phyloP scores from a whole-genome alignment of 2,888 invertebrate genomes.

The Leucophora obtusa region DNA sequence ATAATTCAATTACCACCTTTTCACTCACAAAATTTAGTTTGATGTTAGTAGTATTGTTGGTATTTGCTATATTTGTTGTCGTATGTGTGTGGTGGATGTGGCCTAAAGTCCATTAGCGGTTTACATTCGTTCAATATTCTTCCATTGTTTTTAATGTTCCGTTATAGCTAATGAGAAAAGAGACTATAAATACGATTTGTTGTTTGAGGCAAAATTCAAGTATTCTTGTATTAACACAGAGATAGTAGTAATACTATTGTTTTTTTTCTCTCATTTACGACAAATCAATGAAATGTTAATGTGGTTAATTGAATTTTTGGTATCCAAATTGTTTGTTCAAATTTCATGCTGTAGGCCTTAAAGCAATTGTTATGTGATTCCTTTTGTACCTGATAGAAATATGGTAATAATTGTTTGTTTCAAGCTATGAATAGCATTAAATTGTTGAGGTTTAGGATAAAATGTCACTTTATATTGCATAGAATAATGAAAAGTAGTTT shows the following conservation, averaged over 20 bases:
- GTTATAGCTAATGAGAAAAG: background rate
- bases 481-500: no score
- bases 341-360: background rate
- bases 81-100: constrained; percentile 38
- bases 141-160: constrained; percentile 45
- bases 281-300: constrained; percentile 27
- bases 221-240: background rate
- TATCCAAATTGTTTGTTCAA: background rate
- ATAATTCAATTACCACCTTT: constrained; percentile 25
- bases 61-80: background rate
- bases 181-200: background rate
- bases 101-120: constrained; percentile 62
- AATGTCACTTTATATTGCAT: no score
- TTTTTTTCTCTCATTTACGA: constrained; percentile 21
- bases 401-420: no score
- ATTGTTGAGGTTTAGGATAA: no score
- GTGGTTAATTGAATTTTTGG: constrained; percentile 28
- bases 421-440: no score
- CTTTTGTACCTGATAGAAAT: no score
- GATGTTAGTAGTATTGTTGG: background rate
- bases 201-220: background rate
- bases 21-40: background rate
- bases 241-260: background rate
- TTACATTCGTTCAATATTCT: constrained; percentile 38
- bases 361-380: background rate